Evolutionary conservation across 2,888 invertebrate genomes (phyloP).

Genomic region (Drosophila heteroneura): DNA sequence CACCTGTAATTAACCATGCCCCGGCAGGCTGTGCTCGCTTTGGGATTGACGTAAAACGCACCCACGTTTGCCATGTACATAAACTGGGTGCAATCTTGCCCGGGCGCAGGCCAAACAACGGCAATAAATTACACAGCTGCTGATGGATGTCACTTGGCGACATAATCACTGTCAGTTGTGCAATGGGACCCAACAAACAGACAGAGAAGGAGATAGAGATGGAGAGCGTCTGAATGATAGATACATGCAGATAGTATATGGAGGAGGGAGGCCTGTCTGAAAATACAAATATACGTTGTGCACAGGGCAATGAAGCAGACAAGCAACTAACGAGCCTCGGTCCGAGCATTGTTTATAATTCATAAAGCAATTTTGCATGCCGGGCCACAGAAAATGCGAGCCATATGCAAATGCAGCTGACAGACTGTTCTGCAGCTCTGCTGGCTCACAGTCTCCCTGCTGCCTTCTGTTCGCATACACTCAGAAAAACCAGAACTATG

Average conservation of each 20-base stretch:
- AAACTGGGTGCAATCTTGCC: conserved; percentile 59
- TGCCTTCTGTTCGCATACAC: neutral
- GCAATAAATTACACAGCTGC: conserved; percentile 71
- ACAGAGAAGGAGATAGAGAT: conserved; percentile 6
- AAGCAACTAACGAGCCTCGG: conserved; percentile 64
- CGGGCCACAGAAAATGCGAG: conserved; percentile 49
- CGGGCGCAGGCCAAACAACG: conserved; percentile 38
- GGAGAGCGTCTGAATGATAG: neutral
- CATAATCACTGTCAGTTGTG: conserved; percentile 74
- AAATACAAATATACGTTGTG: conserved; percentile 42
- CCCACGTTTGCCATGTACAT: conserved; percentile 45
- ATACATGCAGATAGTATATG: conserved; percentile 1
- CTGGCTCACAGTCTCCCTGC: neutral
- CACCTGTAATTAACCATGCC: conserved; percentile 51
- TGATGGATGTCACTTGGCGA: conserved; percentile 75
- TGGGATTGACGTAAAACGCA: conserved; percentile 10
- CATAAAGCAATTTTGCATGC: conserved; percentile 73
- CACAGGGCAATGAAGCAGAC: conserved; percentile 45
- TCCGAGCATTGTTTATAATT: conserved; percentile 69
- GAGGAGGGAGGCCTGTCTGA: conserved; percentile 25
- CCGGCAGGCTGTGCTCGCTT: conserved; percentile 1
- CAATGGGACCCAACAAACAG: conserved; percentile 47
- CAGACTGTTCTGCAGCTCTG: conserved; percentile 31
- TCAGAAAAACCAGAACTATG: neutral
- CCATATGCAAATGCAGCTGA: conserved; percentile 72